Evolutionary conservation across 2,113 vertebrate genomes (phyloP), one percentile per base, ranked within the genome.

Genomic region (Megaceryle maxima): DNA sequence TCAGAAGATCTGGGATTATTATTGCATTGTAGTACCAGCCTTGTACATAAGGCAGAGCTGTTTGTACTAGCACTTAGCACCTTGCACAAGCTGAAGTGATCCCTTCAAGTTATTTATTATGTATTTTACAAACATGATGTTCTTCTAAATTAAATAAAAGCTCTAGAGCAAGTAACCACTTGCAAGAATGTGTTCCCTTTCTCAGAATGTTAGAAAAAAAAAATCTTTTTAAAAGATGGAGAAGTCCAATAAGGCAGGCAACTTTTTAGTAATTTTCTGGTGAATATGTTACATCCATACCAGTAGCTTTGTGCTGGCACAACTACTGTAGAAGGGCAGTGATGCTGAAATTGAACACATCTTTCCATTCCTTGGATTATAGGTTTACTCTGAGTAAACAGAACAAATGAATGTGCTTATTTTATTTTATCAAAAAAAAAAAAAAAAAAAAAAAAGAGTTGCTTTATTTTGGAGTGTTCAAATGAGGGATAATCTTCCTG

Each of bases 401-500:
- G 44, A 95, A 80, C 46, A 83, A 44, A 66, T 80, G 15, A 83
- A 87, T 51, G n/a, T 90, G 25, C 10, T 55, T 80, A 57, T 44
- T n/a, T 48, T 24, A 26, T 26, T 37, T 22, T 33, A 33, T 37
- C 8, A 37, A 37, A 37, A 37, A 37, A 37, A 37, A 37, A 37
- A 37, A 37, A 37, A 37, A 37, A 37, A 41, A 41, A 41, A 19
- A 4, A 41, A 50, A 70, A 93, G 57, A 69, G 35, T 59, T 92
- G 43, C 62, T 92, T 94, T 87, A 44, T 75, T 79, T 90, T 48
- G 57, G 56, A 74, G 29, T 56, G 46, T 92, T 96, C 96, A 97
- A 96, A 88, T 46, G 20, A 79, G 88, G 64, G 87, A 96, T 94
- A 82, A 96, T 97, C 77, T 97, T 97, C 72, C 94, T 77, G 76